Evolutionary conservation across 2,113 vertebrate species (phyloP), one percentile per base, ranked within the genome.

Genomic region (Argyrosomus japonicus): DNA sequence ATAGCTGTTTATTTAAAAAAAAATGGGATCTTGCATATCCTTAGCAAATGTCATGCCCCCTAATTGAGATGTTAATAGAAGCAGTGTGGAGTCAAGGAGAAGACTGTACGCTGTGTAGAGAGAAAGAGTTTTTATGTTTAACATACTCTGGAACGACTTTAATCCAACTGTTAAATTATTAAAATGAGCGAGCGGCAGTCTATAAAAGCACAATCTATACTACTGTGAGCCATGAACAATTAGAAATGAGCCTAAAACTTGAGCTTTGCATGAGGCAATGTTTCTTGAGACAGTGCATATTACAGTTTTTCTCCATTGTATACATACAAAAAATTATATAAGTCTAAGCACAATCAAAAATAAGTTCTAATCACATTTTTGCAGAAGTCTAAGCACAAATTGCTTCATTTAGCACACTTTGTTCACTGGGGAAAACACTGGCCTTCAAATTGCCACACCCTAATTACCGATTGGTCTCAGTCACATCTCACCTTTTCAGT

Each of bases 1-100:
- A 78, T 40, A 21, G 27, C 45, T 62, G 0, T 61, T 81, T 81
- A 60, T 64, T 29, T 15, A 58, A 50, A 68, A 62, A 68, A 36
- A 79, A 68, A 75, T 36, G 25, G 15, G 61, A 54, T 60, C 61
- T 51, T 51, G 27, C 15, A 25, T 43, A 29, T 19, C n/a, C 6
- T 3, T 21, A 17, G 54, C 3, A 25, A 53, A 43, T 25, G 3
- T 23, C 29, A 6, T 62, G 19, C 5, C 3, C 8, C 2, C 25
- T 75, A 40, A 58, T 48, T 56, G 36, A 47, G 45, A 47, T 47
- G 47, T 61, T 43, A 63, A 58, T 29, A 3, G 45, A 14, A 47
- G 5, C 8, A 53, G 15, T 62, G 9, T 61, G 15, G 27, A 72
- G 21, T 57, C 15, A 19, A 21, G 18, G 32, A 68, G 56, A 13